Percentiles rank a stretch among this genome's conserved stretches.
Conservation (phyloP, 2,797 vertebrate species). For the Labeo calbasu region DNA sequence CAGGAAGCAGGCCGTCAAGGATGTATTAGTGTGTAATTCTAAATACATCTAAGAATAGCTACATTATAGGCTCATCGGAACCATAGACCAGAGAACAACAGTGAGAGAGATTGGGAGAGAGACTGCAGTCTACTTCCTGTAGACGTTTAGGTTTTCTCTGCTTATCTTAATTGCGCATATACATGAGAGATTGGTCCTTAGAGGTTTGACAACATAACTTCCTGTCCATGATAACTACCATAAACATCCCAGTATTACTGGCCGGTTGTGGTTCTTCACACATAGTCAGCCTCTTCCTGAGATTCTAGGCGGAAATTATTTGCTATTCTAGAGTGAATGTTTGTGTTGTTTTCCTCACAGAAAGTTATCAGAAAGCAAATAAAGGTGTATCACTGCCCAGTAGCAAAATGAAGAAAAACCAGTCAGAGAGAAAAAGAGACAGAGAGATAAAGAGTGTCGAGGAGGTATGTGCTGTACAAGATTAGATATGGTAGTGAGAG, state of each 20-base stretch:
- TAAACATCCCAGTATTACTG: slow-evolving; percentile 30
- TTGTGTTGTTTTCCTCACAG: slow-evolving; percentile 10
- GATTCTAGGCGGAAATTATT: slow-evolving; percentile 3
- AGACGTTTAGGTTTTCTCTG: slow-evolving; percentile 30
- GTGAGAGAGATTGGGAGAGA: not conserved
- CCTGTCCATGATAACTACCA: slow-evolving; percentile 33
- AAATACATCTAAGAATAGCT: not conserved
- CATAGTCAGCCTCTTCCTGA: slow-evolving; percentile 26
- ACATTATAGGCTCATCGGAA: not conserved
- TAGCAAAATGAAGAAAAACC: slow-evolving; percentile 57
- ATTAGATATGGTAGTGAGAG: slow-evolving; percentile 64
- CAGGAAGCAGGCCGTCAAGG: not conserved
- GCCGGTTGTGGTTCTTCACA: slow-evolving; percentile 8
- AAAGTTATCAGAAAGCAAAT: slow-evolving; percentile 26
- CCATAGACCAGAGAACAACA: not conserved
- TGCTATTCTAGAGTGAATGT: slow-evolving; percentile 14
- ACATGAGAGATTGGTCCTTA: slow-evolving; percentile 43
- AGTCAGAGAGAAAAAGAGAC: not conserved
- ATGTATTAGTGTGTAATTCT: not conserved
- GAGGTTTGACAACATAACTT: slow-evolving; percentile 39
- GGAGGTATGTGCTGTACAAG: slow-evolving; percentile 59
- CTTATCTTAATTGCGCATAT: slow-evolving; percentile 42
- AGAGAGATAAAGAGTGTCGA: slow-evolving; percentile 13
- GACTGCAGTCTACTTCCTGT: slow-evolving; percentile 22
- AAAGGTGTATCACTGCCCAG: slow-evolving; percentile 29